Base-by-base conservation (phyloP, 1,140 invertebrate species). In the Drosophila carrolli region DNA sequence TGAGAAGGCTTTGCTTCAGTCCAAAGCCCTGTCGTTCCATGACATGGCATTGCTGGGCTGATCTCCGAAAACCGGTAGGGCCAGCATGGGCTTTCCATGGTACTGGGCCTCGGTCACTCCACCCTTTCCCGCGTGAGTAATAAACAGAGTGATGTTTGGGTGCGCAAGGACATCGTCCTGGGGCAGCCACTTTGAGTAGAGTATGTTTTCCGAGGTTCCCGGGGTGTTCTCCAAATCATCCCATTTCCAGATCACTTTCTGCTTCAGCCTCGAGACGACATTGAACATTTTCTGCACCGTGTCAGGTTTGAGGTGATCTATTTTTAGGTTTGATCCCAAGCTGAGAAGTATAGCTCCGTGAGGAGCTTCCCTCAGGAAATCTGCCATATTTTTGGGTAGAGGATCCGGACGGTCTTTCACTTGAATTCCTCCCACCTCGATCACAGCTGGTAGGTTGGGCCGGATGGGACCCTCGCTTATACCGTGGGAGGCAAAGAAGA, bases 71-170 rank as follows among this genome's bases (percentile, higher is more conserved):
- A 91, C 57, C 0, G 94, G 94, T 14, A 94, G 73, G 35, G 91
- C 92, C 37, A 94, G 44, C 73, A 95, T 81, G 9, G 94, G 94
- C 27, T 94, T 91, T n/a, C 93, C 92, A 61, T 93, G 81, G 73
- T 92, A 93, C 51, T 93, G 76, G 16, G 93, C 91, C 76, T 95
- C 94, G 6, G 92, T 92, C 11, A 92, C 63, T 14, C 94, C 93
- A 1, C 93, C 92, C 38, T 93, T 89, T 54, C 96, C 96, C 27
- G 95, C 95, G 77, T 96, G 95, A 0, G 95, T 95, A 19, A 97
- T 95, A 78, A 97, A 96, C 0, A 94, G 93, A 75, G 93, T 94
- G 2, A 96, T 90, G 67, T 96, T 96, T 5, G 93, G 75, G 75
- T 94, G 94, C 5, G 82, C 93, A 82, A 92, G 73, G 60, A 94